These are phyloP conservation scores for Labeo catla DNA, from an alignment of 2,113 vertebrate species.

Conservation along the genomic window DNA sequence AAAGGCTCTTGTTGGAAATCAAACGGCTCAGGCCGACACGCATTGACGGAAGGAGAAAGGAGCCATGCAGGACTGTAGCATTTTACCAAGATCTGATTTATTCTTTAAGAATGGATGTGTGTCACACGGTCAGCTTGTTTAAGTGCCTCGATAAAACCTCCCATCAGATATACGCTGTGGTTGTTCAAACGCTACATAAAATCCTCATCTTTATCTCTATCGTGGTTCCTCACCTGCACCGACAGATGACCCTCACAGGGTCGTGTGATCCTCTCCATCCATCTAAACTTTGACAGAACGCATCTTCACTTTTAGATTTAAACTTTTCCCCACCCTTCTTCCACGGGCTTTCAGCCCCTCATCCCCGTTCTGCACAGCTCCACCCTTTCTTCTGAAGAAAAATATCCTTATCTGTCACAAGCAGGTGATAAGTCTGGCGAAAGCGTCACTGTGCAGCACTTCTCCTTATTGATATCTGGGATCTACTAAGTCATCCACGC, in stretches of 20 bases:
- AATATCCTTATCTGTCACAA: conserved; percentile 72
- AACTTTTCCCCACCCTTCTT: conserved; percentile 46
- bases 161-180: conserved; percentile 63
- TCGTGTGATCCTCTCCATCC: conserved; percentile 58
- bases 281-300: conserved; percentile 58
- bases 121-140: conserved; percentile 69
- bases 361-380: conserved; percentile 51
- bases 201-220: conserved; percentile 66
- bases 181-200: conserved; percentile 71
- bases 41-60: conserved; percentile 42
- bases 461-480: conserved; percentile 71
- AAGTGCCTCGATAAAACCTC: conserved; percentile 64
- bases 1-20: conserved; percentile 56
- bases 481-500: conserved; percentile 70
- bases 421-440: conserved; percentile 74
- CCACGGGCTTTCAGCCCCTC: conserved; percentile 49
- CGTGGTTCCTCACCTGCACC: conserved; percentile 53
- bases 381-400: conserved; percentile 63
- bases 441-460: conserved; percentile 56
- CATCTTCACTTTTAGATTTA: conserved; percentile 48
- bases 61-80: conserved; percentile 19
- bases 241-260: conserved; percentile 57
- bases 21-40: conserved; percentile 53
- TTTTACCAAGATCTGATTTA: conserved; percentile 71
- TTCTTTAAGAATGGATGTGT: conserved; percentile 62